Conservation (phyloP, 1,140 invertebrate species). For the Rhagoletis zephyria region DNA sequence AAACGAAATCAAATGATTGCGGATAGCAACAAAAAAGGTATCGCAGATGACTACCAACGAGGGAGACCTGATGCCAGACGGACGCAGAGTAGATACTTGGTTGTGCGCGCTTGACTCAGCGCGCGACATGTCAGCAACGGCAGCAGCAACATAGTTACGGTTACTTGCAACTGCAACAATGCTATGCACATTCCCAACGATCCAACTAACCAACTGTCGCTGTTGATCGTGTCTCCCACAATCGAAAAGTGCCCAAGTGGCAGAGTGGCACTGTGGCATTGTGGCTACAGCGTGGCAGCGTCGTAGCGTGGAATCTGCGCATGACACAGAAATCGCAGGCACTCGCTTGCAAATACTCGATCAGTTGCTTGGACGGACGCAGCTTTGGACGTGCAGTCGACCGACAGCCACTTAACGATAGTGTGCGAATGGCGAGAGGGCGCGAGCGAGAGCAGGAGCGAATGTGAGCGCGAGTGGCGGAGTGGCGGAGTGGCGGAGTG, state of each 20-base stretch:
- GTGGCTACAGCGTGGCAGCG: background rate
- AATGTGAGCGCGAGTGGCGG: too few species aligned
- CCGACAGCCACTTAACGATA: background rate
- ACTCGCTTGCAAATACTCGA: background rate
- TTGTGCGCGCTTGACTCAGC: background rate
- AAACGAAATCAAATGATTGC: constrained; percentile 38
- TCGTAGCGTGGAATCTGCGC: background rate
- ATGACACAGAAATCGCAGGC: background rate
- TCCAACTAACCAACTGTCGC: background rate
- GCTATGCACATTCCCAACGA: background rate
- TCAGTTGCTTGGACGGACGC: background rate
- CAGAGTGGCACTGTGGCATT: background rate
- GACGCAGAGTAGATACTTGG: background rate
- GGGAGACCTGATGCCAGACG: background rate
- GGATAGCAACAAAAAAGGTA: background rate
- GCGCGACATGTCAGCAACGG: constrained; percentile 9
- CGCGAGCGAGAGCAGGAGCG: background rate
- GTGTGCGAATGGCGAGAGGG: background rate
- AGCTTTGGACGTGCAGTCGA: background rate
- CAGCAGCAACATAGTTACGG: background rate
- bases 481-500: background rate
- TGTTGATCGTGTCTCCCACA: constrained; percentile 7
- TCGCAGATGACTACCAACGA: background rate
- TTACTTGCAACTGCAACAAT: background rate
- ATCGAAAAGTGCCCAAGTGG: background rate